Conservation (phyloP, 2,888 invertebrate species). For the Anaspis maculata region DNA sequence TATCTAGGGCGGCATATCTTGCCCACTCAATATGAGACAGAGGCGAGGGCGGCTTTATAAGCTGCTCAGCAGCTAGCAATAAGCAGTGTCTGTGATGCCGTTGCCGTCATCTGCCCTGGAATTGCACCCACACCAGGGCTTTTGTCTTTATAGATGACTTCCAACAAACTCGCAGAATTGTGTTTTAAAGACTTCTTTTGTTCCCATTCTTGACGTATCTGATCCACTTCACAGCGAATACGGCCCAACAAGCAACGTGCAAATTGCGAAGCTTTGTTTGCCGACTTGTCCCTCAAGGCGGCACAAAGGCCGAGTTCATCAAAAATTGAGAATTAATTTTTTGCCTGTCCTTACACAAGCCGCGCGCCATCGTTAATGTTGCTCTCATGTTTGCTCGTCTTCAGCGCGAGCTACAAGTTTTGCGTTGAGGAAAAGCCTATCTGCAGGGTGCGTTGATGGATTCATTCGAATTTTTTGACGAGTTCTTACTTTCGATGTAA, state of each 20-base stretch:
- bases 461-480: too few relatives aligned
- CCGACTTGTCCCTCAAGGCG: slow-evolving; percentile 18
- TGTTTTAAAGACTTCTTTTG: slow-evolving; percentile 23
- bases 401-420: too few relatives aligned
- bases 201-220: slow-evolving; percentile 21
- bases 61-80: too few relatives aligned
- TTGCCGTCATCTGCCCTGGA: slow-evolving; percentile 11
- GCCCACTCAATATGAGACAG: too few relatives aligned
- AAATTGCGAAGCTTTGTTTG: slow-evolving; percentile 28
- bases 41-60: too few relatives aligned
- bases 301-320: slow-evolving; percentile 24
- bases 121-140: slow-evolving; percentile 12
- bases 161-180: slow-evolving; percentile 16
- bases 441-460: too few relatives aligned
- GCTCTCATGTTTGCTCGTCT: slow-evolving; percentile 1
- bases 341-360: slow-evolving; percentile 12
- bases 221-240: slow-evolving; percentile 20
- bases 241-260: slow-evolving; percentile 25
- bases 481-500: too few relatives aligned
- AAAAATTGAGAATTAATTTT: slow-evolving; percentile 29
- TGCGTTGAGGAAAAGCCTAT: too few relatives aligned
- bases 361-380: slow-evolving; percentile 2
- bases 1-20: too few relatives aligned
- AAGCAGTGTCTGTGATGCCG: too few relatives aligned
- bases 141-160: slow-evolving; percentile 19